Conservation (phyloP, 2,797 vertebrate species). For the Heterohyrax brucei region DNA sequence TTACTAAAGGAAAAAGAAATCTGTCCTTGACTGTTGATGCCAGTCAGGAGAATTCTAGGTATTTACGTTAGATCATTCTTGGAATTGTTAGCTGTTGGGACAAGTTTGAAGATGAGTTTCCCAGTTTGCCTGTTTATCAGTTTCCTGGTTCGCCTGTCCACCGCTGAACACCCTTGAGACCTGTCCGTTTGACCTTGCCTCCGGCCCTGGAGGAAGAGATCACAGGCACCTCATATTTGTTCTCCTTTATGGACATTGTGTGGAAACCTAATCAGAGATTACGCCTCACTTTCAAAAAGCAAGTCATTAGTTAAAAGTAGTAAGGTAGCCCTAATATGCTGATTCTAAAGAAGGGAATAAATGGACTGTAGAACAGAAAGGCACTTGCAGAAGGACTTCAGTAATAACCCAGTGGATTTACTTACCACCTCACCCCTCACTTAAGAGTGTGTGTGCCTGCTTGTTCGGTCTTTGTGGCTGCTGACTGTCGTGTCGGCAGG, state of each 20-base stretch:
- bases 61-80: neutral
- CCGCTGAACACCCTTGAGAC: neutral
- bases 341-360: slow-evolving; percentile 49
- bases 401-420: neutral
- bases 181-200: neutral
- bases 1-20: neutral
- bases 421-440: neutral
- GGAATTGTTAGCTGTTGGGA: neutral
- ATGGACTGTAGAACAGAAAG: slow-evolving; percentile 4
- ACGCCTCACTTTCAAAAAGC: neutral
- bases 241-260: neutral
- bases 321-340: neutral
- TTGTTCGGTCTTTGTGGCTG: neutral
- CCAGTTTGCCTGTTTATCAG: neutral
- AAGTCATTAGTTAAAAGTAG: slow-evolving; percentile 6
- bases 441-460: neutral
- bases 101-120: neutral
- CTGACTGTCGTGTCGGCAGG: neutral
- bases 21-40: slow-evolving; percentile 2
- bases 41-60: neutral
- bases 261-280: slow-evolving; percentile 30
- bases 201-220: neutral
- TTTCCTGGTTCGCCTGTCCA: neutral
- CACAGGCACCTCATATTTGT: neutral
- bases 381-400: neutral